Base-by-base conservation (phyloP, 2,113 vertebrate genomes). In the Entosphenus tridentatus region DNA sequence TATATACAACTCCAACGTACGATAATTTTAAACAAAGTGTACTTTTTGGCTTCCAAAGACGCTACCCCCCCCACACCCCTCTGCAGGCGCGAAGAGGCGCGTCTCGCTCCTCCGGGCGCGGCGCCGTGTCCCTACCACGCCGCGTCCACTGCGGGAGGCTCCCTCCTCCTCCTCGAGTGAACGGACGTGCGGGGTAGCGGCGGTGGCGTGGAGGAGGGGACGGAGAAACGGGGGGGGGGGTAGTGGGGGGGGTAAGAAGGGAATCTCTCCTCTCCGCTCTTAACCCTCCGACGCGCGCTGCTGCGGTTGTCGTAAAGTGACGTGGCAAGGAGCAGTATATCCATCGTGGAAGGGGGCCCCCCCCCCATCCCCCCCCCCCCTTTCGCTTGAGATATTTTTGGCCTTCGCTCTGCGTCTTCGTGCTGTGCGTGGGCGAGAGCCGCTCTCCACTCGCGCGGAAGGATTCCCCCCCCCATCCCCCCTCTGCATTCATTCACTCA, bases 31-130 rank as follows among this genome's bases (percentile, higher is more conserved):
- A 21, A 21, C 21, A 21, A 21, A 21, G 21, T 21, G 21, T 21
- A 21, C 21, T 21, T 18, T 65, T 8, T 65, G 59, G 59, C 7
- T 65, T 65, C 8, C 72, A 54, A 57, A 55, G 67, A 55, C 70
- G 71, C 55, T 10, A 9, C 68, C 59, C 68, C 3, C 58, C 69
- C 39, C 2, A 55, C 57, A 3, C 68, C 9, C 71, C 71, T 6
- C 11, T 3, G 59, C 18, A 17, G 58, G n/a, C 65, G 56, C 56
- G 68, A 10, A 58, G 21, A 3, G 12, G 1, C 57, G 5, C n/a
- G 11, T 11, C 9, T 56, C 21, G 18, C 69, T 16, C 39, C 3
- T 11, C n/a, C 69, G 11, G 57, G 17, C 7, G 3, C 21, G 2
- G 3, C 2, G 9, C 57, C 9, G 8, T 7, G 57, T 2, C 2